Evolutionary conservation across 2,113 vertebrate species (phyloP), one percentile per base, ranked within the genome.

Genomic region (Tretioscincus oriximinensis): DNA sequence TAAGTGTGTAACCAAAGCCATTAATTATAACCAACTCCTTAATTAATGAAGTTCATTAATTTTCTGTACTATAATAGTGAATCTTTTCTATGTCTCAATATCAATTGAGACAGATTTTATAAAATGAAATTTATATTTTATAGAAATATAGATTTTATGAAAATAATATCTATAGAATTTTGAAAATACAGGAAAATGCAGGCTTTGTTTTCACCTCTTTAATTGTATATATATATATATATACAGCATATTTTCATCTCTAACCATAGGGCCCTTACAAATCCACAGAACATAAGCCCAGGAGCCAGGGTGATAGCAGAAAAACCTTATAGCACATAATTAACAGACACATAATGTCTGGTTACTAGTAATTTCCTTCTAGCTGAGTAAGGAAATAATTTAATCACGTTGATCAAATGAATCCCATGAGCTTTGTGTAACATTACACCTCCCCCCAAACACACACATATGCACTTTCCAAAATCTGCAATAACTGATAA

Each of bases 371-470:
- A 97, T 96, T 98, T 98, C 95, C 95, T 95, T 96, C 94, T 94
- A 95, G 95, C 96, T 95, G 95, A 96, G 96, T 95, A 96, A 94
- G 95, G 95, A 95, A 97, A 97, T 98, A 98, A 99, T 98, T 97
- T 95, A 98, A 98, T 98, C 95, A 95, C 86, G 93, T 93, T 95
- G 94, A 96, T 95, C 92, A 95, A 97, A 97, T 96, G 94, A 96
- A 96, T 97, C 96, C 96, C 96, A 86, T 93, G 95, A 97, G 96
- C 93, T 91, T 91, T 90, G 92, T 68, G 88, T 93, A 95, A 96
- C 96, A 95, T 97, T 96, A 95, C 93, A 94, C 93, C 94, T 93
- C 81, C 92, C 85, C 83, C 49, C 54, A 18, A 49, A 22, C 47
- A 18, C 3, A 14, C 0, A 1, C 28, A 61, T 65, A 58, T 28